These are phyloP conservation scores for Agrenia bidenticulata DNA, from an alignment of 2,888 invertebrate genomes.

Conservation along the genomic window DNA sequence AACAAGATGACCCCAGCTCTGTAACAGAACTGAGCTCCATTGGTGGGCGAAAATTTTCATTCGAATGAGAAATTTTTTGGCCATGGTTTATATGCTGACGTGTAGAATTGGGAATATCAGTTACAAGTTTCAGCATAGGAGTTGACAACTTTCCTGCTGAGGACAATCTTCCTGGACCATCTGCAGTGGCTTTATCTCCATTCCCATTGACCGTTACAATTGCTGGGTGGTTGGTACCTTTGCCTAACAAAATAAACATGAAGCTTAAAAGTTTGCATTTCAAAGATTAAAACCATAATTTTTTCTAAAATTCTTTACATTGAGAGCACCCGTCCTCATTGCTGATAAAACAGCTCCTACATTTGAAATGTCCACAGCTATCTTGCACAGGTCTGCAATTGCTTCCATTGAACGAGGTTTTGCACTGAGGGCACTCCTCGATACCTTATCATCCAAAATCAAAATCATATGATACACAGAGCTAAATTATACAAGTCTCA, in stretches of 20 bases:
- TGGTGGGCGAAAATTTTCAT: no score
- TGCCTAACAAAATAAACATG: not conserved
- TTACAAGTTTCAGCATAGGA: no score
- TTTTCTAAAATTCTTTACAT: slow-evolving; percentile 26
- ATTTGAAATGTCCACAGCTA: slow-evolving; percentile 48
- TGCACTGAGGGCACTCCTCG: slow-evolving; percentile 46
- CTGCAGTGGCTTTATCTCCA: not conserved
- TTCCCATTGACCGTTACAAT: not conserved
- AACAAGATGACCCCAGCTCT: slow-evolving; percentile 24
- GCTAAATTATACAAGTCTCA: not conserved
- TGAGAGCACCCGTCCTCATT: slow-evolving; percentile 47
- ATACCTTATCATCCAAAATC: slow-evolving; percentile 21
- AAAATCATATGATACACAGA: not conserved
- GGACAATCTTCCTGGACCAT: not conserved
- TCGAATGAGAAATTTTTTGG: no score
- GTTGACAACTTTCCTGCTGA: no score
- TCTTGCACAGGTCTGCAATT: slow-evolving; percentile 45
- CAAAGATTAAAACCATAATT: not conserved
- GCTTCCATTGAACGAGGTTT: slow-evolving; percentile 28
- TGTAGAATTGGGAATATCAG: no score
- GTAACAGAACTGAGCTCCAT: slow-evolving; percentile 35
- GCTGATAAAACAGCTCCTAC: slow-evolving; percentile 44
- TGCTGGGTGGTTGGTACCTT: not conserved
- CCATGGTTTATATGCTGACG: no score
- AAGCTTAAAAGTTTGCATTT: not conserved